phyloP scores from a whole-genome alignment of 30 jellyfish, hydroid and myxozoan species.

The Sanderia malayensis region DNA sequence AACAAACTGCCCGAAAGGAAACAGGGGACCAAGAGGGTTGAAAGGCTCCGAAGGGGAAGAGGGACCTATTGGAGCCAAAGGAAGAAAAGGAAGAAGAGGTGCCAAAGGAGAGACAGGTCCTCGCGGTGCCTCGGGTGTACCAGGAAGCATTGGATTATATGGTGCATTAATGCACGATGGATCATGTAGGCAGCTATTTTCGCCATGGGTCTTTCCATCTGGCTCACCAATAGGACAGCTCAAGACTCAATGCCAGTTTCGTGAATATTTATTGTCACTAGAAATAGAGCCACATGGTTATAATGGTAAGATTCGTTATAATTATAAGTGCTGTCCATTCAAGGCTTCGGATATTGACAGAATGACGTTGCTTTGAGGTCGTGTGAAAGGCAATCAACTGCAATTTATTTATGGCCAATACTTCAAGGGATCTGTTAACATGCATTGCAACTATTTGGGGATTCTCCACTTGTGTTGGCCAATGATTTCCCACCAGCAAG shows the following conservation, averaged over 20 bases:
- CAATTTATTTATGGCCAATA: no score
- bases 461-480: no score
- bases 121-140: constrained; percentile 44
- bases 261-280: constrained; percentile 44
- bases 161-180: constrained; percentile 43
- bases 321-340: constrained; percentile 55
- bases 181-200: constrained; percentile 26
- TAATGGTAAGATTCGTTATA: constrained; percentile 33
- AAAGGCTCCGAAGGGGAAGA: constrained; percentile 40
- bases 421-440: no score
- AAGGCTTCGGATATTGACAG: constrained; percentile 32
- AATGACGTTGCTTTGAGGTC: not conserved
- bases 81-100: constrained; percentile 37
- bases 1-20: constrained; percentile 30
- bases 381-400: no score
- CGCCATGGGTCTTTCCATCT: constrained; percentile 51
- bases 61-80: constrained; percentile 37
- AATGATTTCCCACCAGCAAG: no score
- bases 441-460: no score
- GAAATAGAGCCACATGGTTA: constrained; percentile 19
- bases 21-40: constrained; percentile 28
- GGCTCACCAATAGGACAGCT: constrained; percentile 47
- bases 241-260: constrained; percentile 39
- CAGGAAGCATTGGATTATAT: constrained; percentile 51
- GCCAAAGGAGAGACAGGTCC: constrained; percentile 33